phyloP scores from a whole-genome alignment of 2,113 vertebrate species.

The Lampris megalopsis region DNA sequence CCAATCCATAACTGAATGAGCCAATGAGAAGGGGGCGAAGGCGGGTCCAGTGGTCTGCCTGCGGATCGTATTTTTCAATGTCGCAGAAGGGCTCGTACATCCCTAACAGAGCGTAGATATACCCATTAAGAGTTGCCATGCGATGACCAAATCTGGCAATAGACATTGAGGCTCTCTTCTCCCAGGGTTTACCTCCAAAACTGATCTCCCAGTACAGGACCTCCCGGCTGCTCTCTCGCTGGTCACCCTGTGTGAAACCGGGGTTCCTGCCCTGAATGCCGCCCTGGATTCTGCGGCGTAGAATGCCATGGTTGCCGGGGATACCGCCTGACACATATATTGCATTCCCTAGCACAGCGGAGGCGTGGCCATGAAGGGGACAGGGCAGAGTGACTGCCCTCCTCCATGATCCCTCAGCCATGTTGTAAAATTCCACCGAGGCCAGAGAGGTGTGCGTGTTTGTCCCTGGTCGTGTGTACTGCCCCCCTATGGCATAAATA shows the following conservation, averaged over 20 bases:
- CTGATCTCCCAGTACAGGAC: conserved; percentile 78
- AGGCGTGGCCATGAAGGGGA: conserved; percentile 88
- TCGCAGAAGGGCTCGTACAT: conserved; percentile 94
- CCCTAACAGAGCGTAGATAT: conserved; percentile 93
- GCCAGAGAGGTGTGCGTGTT: conserved; percentile 69
- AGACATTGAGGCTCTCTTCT: conserved; percentile 87
- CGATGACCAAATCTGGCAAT: conserved; percentile 93
- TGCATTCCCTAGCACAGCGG: conserved; percentile 78
- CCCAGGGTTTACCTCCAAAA: conserved; percentile 79
- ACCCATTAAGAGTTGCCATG: conserved; percentile 85
- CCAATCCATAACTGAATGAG: conserved; percentile 91
- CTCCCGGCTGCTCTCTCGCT: conserved; percentile 83
- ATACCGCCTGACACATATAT: conserved; percentile 92
- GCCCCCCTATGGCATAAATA: conserved; percentile 90
- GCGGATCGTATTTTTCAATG: conserved; percentile 89
- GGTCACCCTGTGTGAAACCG: conserved; percentile 15
- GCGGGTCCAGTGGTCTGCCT: conserved; percentile 89
- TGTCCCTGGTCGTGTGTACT: conserved; percentile 59
- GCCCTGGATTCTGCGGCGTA: neutral
- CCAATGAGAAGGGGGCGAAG: conserved; percentile 87
- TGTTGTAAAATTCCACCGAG: conserved; percentile 90
- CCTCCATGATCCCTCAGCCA: conserved; percentile 85
- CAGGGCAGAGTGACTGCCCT: conserved; percentile 80
- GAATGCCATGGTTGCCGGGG: conserved; percentile 33
- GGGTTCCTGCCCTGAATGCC: conserved; percentile 72